Evolutionary conservation across 2,797 vertebrate species (phyloP).

Genomic region (Huso huso): DNA sequence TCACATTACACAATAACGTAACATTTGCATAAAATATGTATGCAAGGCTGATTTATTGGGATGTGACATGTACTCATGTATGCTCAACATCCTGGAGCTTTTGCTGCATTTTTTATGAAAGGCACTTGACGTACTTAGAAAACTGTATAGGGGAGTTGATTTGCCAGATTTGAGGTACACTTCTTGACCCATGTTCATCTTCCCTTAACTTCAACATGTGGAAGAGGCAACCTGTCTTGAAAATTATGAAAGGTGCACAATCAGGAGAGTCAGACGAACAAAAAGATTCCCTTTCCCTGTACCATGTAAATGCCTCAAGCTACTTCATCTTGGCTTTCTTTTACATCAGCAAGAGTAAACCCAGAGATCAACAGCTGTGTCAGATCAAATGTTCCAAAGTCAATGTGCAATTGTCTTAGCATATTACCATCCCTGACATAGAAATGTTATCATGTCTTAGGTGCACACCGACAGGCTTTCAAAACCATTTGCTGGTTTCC

Average conservation of each 20-base stretch:
- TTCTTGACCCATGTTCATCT: background rate
- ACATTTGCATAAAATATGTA: slow-evolving; percentile 29
- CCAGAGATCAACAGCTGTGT: slow-evolving; percentile 65
- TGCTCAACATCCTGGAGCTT: slow-evolving; percentile 33
- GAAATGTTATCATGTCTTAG: slow-evolving; percentile 41
- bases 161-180: too few species aligned
- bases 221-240: background rate
- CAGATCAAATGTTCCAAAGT: slow-evolving; percentile 71
- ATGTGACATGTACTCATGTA: slow-evolving; percentile 18
- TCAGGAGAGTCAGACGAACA: background rate
- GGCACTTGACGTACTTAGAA: background rate
- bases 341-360: slow-evolving; percentile 36
- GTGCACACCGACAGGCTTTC: slow-evolving; percentile 50
- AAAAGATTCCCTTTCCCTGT: slow-evolving; percentile 28
- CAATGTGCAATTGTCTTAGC: slow-evolving; percentile 65
- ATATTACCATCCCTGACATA: slow-evolving; percentile 58
- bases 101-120: slow-evolving; percentile 46
- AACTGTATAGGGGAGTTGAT: too few species aligned
- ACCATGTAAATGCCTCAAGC: slow-evolving; percentile 53
- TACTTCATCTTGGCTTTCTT: slow-evolving; percentile 50
- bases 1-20: slow-evolving; percentile 1
- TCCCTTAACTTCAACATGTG: background rate
- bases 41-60: slow-evolving; percentile 26
- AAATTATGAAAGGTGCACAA: background rate
- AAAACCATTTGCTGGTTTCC: slow-evolving; percentile 50